Evolutionary conservation across 2,888 invertebrate genomes (phyloP).

Genomic region (Pollenia angustigena): DNA sequence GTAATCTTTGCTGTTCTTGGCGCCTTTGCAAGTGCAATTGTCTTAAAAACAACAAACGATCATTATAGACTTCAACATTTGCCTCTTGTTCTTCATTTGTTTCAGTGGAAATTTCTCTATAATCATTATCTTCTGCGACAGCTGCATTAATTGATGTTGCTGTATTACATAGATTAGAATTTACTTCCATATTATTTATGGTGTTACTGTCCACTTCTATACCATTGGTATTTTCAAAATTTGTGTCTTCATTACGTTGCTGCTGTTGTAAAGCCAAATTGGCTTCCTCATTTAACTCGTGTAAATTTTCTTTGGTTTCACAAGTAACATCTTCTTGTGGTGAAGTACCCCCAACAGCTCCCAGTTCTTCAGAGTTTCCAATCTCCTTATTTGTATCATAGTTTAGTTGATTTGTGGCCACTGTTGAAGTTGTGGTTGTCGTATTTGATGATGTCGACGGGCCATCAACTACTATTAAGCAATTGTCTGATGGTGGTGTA

Average conservation of each 20-base stretch:
- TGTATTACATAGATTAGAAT: conserved; percentile 17
- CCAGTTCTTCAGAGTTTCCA: conserved; percentile 76
- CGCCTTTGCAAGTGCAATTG: conserved; percentile 77
- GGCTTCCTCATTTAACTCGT: conserved; percentile 77
- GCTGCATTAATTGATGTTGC: neutral
- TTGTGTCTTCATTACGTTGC: conserved; percentile 72
- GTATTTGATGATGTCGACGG: conserved; percentile 60
- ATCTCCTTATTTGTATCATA: conserved; percentile 81
- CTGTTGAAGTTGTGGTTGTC: neutral
- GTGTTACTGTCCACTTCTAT: conserved; percentile 75
- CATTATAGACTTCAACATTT: conserved; percentile 75
- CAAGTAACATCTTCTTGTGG: conserved; percentile 53
- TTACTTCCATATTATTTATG: conserved; percentile 72
- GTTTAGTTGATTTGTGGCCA: conserved; percentile 73
- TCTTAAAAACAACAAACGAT: conserved; percentile 78
- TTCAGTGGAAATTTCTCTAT: conserved; percentile 46
- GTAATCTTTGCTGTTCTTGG: conserved; percentile 79
- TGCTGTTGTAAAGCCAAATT: conserved; percentile 77
- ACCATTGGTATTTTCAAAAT: conserved; percentile 70
- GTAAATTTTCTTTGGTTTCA: conserved; percentile 77
- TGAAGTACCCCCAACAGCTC: conserved; percentile 72
- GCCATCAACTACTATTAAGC: conserved; percentile 26
- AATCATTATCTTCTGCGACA: conserved; percentile 64
- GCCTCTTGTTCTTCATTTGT: conserved; percentile 75
- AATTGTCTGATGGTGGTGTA: conserved; percentile 55